Evolutionary conservation across 2,113 vertebrate genomes (phyloP), one percentile per base, ranked within the genome.

Genomic region (Silurus meridionalis): DNA sequence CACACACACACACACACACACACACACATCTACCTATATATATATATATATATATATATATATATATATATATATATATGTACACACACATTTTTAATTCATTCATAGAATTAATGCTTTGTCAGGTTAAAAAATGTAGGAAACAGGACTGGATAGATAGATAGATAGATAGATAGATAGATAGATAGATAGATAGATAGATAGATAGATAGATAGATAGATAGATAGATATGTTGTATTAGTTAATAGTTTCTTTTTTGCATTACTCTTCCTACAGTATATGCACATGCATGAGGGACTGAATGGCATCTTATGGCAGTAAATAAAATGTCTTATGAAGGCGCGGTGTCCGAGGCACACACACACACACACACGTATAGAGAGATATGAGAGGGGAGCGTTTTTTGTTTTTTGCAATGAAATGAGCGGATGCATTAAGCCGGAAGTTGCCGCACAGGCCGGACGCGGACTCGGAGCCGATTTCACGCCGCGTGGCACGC

Each of bases 401-500:
- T 91, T 87, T 91, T 90, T 91, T 8, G 55, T 71, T 90, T 88
- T 78, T 52, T 83, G 90, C 85, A 90, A 86, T 92, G 89, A 91
- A 90, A 92, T 89, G 86, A 90, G 78, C 91, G 86, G 89, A 93
- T 92, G 90, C 88, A 92, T 93, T 93, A 92, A 92, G 86, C 91
- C 85, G 87, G 83, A 91, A 91, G 91, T 93, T 90, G 89, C 55
- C 9, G 89, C 90, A 91, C 90, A 92, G 93, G 92, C 93, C 91
- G 90, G 86, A 90, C 88, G 90, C 87, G 69, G 86, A 89, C 89
- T 93, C 93, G 92, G 92, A 94, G 93, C 92, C 92, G 69, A 80
- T 93, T 94, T 92, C 92, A 94, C 91, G 90, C 87, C 91, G 90
- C 89, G 90, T 89, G 85, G 90, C 87, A 90, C 89, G 52, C 84